phyloP scores from a whole-genome alignment of 35 echinoderm and acorn worm species.

The Heliocidaris tuberculata region DNA sequence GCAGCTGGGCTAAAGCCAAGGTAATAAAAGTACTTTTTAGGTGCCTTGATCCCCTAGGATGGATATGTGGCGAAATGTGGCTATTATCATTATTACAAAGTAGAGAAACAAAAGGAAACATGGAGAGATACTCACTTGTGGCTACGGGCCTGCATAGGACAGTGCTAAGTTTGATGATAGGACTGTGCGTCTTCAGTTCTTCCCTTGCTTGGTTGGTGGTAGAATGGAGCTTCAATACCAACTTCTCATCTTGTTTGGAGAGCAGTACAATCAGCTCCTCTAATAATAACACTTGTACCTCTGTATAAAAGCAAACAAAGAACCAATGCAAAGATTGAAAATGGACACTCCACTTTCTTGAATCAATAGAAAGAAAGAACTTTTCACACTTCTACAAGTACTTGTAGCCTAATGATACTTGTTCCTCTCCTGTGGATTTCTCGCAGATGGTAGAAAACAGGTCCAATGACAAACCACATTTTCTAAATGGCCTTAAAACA shows the following conservation, averaged over 20 bases:
- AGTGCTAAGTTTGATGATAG: slow-evolving; percentile 82
- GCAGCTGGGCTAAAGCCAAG: no score
- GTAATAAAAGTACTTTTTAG: no score
- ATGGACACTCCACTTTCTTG: neutral
- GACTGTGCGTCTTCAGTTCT: slow-evolving; percentile 89
- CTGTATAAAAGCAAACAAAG: slow-evolving; percentile 45
- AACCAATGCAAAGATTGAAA: neutral
- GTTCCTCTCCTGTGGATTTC: no score
- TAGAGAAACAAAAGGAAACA: no score
- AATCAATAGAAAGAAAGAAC: neutral
- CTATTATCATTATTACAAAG: no score
- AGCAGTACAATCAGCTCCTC: slow-evolving; percentile 86
- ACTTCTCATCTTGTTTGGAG: slow-evolving; percentile 89
- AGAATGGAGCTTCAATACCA: slow-evolving; percentile 82
- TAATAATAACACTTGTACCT: slow-evolving; percentile 79
- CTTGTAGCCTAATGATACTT: no score
- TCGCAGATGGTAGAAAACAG: no score
- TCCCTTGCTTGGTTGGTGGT: slow-evolving; percentile 64
- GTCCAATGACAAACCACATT: no score
- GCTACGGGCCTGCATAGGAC: slow-evolving; percentile 84
- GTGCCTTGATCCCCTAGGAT: no score
- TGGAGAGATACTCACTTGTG: slow-evolving; percentile 74
- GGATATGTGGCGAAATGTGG: no score
- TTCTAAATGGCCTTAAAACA: no score
- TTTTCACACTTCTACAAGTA: no score